These are phyloP conservation scores for Platanista minor DNA, from an alignment of 2,113 vertebrate species.

Conservation along the genomic window DNA sequence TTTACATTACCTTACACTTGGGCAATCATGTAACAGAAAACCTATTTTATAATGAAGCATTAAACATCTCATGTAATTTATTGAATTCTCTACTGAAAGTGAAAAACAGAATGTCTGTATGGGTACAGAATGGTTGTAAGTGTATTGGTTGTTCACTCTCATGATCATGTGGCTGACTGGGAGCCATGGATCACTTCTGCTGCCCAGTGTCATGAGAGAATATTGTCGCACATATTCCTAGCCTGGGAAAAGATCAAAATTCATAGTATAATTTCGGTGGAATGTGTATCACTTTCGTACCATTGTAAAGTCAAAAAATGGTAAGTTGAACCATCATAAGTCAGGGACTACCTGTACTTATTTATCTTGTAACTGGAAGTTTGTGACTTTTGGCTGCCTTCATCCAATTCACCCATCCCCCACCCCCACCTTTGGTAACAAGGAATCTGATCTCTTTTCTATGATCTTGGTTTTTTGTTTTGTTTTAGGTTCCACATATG, in stretches of 20 bases:
- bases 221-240: not conserved
- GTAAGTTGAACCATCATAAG: not conserved
- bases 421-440: not conserved
- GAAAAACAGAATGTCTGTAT: not conserved
- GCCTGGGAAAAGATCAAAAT: not conserved
- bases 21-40: not conserved
- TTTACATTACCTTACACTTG: not conserved
- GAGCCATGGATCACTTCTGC: not conserved
- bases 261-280: not conserved
- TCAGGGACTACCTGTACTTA: not conserved
- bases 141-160: not conserved
- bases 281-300: not conserved
- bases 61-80: not conserved
- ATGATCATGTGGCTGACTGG: not conserved
- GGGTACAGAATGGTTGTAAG: not conserved
- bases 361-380: not conserved
- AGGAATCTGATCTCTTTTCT: not conserved
- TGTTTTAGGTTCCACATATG: not conserved
- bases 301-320: not conserved
- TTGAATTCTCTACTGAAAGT: not conserved
- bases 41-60: not conserved
- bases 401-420: not conserved
- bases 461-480: not conserved
- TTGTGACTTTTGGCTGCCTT: not conserved
- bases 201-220: not conserved